Evolutionary conservation across 1,140 invertebrate species (phyloP).

Genomic region (Apocrypta bakeri): DNA sequence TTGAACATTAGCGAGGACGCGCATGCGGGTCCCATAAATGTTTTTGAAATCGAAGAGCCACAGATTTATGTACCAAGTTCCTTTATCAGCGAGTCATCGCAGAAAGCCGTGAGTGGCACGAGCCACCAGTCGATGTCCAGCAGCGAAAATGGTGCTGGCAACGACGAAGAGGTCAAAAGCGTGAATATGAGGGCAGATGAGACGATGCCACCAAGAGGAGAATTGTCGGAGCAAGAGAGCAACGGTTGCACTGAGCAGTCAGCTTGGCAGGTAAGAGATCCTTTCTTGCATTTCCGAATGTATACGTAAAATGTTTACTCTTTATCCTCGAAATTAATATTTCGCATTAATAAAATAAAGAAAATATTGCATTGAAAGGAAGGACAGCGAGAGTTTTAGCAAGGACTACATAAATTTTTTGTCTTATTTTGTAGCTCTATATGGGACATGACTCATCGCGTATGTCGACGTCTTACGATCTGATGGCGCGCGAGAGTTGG

Average conservation of each 20-base stretch:
- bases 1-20: constrained; percentile 73
- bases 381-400: no score
- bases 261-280: constrained; percentile 76
- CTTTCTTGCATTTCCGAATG: background rate
- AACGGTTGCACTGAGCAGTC: constrained; percentile 81
- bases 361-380: no score
- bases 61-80: constrained; percentile 73
- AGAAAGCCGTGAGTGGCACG: constrained; percentile 72
- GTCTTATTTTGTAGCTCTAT: constrained; percentile 75
- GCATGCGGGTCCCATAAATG: constrained; percentile 72
- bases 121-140: constrained; percentile 73
- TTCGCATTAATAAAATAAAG: background rate
- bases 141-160: constrained; percentile 75
- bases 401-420: background rate
- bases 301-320: background rate
- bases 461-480: constrained; percentile 79
- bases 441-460: constrained; percentile 75
- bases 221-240: constrained; percentile 88
- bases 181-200: constrained; percentile 88
- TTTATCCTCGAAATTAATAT: background rate
- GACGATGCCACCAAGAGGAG: constrained; percentile 87
- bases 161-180: constrained; percentile 77
- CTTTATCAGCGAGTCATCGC: constrained; percentile 72
- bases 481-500: constrained; percentile 81
- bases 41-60: constrained; percentile 73